Evolutionary conservation across 2,888 invertebrate species (phyloP).

Genomic region (Helleia helle): DNA sequence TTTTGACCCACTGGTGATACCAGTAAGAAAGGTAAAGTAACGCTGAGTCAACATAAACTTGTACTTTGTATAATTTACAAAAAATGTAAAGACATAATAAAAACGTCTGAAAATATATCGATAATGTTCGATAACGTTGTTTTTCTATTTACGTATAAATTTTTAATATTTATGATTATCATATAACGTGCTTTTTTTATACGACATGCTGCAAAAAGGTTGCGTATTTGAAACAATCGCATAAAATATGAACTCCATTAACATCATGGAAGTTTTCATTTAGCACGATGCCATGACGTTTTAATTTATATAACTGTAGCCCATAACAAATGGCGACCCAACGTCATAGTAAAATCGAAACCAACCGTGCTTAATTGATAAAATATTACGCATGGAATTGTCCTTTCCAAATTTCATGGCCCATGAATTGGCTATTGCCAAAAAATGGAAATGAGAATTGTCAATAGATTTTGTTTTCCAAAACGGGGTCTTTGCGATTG

Average conservation of each 20-base stretch:
- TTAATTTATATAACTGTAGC: conserved; percentile 43
- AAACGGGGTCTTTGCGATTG: conserved; percentile 32
- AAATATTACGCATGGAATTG: conserved; percentile 55
- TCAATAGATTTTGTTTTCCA: conserved; percentile 49
- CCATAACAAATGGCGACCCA: conserved; percentile 44
- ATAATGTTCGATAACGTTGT: too few species aligned
- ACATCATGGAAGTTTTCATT: conserved; percentile 25
- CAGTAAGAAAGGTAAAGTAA: too few species aligned
- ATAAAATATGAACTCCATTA: conserved; percentile 6
- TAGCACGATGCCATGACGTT: conserved; percentile 37
- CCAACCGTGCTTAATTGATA: conserved; percentile 61
- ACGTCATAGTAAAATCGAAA: conserved; percentile 50
- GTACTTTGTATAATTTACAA: too few species aligned
- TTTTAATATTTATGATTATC: too few species aligned
- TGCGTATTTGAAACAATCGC: background rate
- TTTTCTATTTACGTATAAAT: too few species aligned
- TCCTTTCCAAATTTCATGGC: conserved; percentile 62
- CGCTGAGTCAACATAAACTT: too few species aligned
- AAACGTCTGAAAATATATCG: too few species aligned
- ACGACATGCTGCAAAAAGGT: background rate
- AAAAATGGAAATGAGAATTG: conserved; percentile 65
- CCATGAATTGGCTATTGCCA: conserved; percentile 48
- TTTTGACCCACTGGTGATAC: too few species aligned
- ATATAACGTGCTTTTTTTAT: too few species aligned
- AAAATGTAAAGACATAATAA: too few species aligned